A percentile compares a stretch with the other conserved stretches of the same genome.
These are phyloP conservation scores for Pheosia tremula DNA, from an alignment of 2,888 invertebrate genomes.

Conservation along the genomic window DNA sequence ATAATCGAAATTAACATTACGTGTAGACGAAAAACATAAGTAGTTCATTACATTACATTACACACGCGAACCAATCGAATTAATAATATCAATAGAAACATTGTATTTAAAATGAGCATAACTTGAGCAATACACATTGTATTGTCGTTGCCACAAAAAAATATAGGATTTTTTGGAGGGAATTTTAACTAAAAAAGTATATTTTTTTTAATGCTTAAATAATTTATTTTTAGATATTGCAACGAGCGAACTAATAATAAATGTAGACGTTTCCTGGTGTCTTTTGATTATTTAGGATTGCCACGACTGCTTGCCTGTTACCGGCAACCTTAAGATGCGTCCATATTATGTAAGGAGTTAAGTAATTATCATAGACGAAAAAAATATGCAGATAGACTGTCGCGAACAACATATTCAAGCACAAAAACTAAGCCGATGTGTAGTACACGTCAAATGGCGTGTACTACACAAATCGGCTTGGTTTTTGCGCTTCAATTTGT, in stretches of 20 bases:
- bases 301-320: too few species aligned
- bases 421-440: too few species aligned
- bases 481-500: too few species aligned
- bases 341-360: too few species aligned
- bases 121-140: constrained; percentile 78
- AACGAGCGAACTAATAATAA: constrained; percentile 56
- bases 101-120: constrained; percentile 69
- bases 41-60: constrained; percentile 21
- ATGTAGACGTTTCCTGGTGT: constrained; percentile 12
- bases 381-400: too few species aligned
- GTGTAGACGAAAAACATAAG: constrained; percentile 28
- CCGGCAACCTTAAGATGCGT: too few species aligned
- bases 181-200: constrained; percentile 50
- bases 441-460: too few species aligned
- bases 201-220: constrained; percentile 66
- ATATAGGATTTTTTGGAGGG: constrained; percentile 57
- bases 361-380: too few species aligned
- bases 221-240: constrained; percentile 59
- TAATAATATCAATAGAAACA: constrained; percentile 55
- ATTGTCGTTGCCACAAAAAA: constrained; percentile 72
- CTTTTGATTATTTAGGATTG: too few species aligned
- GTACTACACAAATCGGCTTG: too few species aligned
- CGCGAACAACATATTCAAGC: too few species aligned
- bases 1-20: constrained; percentile 38
- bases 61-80: constrained; percentile 48